Evolutionary conservation across 2,888 invertebrate species (phyloP), one percentile per base, ranked within the genome.

Genomic region (Xanthostigma xanthostigma): DNA sequence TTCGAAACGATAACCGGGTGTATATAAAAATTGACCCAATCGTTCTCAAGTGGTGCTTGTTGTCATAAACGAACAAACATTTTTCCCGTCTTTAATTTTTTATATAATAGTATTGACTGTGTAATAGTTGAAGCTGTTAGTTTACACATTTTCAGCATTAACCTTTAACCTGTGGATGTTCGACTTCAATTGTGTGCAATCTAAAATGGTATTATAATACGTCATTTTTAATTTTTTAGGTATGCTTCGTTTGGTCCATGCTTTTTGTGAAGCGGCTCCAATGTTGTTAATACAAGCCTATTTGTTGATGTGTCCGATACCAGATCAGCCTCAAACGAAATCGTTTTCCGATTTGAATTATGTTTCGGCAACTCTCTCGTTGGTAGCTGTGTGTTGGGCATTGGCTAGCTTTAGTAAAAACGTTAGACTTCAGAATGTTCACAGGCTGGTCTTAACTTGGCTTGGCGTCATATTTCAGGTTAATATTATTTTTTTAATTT

Each of bases 341-440:
- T 76, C 84, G 51, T 78, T 87, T 53, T 78, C 79, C 12, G 84
- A 89, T 63, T 66, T 91, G 51, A 83, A 86, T 58, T 78, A 84
- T 51, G 84, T 90, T 37, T 88, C 91, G 0, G 84, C 88, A 5
- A 78, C 81, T 0, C 66, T 91, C 2, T 89, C 88, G 0, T 68
- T 92, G 44, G 85, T 91, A 70, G 87, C 84, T 50, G 83, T 90
- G 43, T 90, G 90, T 61, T 92, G 92, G 92, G 85, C 89, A 41
- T 73, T 93, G 34, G 90, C 91, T 14, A 89, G 89, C 56, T 92
- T 90, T 66, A 88, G 85, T 64, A 91, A 91, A 69, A 88, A 90
- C 62, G 85, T 90, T 9, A 72, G 86, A 0, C 68, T 81, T 49
- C 83, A 85, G 59, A 87, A 87, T 63, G 81, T 90, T 2, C 89